phyloP scores from a whole-genome alignment of 2,888 invertebrate genomes.

The Lithophane socia region DNA sequence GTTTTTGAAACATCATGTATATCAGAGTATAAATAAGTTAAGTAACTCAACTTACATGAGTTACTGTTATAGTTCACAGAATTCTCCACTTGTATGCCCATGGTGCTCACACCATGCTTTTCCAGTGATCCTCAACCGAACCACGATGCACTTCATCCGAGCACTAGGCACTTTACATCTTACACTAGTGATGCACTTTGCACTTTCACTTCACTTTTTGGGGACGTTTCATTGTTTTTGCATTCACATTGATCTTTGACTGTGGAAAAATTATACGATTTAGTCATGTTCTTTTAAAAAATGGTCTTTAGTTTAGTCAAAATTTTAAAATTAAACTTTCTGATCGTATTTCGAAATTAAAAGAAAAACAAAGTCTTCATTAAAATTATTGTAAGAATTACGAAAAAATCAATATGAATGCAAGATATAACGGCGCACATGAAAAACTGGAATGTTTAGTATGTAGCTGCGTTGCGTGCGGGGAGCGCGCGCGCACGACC shows the following conservation, averaged over 20 bases:
- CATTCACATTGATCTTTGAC: slow-evolving; percentile 64
- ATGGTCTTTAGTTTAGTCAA: not conserved
- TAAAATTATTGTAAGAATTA: slow-evolving; percentile 7
- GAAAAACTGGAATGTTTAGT: slow-evolving; percentile 63
- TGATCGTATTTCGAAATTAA: not conserved
- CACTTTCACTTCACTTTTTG: slow-evolving; percentile 63
- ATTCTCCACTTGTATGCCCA: slow-evolving; percentile 89
- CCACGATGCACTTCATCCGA: slow-evolving; percentile 62
- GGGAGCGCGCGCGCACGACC: slow-evolving; percentile 68
- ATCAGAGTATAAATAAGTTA: not conserved
- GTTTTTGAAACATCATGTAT: no score
- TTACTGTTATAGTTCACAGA: slow-evolving; percentile 85
- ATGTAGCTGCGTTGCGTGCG: slow-evolving; percentile 62
- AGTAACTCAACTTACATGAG: slow-evolving; percentile 82
- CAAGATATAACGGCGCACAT: slow-evolving; percentile 59
- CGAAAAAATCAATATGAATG: slow-evolving; percentile 60
- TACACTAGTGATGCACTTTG: slow-evolving; percentile 53
- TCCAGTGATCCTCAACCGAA: slow-evolving; percentile 44
- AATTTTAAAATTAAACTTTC: not conserved
- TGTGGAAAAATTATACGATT: slow-evolving; percentile 31
- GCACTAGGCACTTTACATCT: slow-evolving; percentile 61
- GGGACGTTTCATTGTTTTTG: slow-evolving; percentile 57
- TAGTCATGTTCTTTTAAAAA: slow-evolving; percentile 16
- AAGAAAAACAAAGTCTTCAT: not conserved
- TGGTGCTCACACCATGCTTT: slow-evolving; percentile 78